Conservation (phyloP, 2,113 vertebrate species). For the Gobio gobio region DNA sequence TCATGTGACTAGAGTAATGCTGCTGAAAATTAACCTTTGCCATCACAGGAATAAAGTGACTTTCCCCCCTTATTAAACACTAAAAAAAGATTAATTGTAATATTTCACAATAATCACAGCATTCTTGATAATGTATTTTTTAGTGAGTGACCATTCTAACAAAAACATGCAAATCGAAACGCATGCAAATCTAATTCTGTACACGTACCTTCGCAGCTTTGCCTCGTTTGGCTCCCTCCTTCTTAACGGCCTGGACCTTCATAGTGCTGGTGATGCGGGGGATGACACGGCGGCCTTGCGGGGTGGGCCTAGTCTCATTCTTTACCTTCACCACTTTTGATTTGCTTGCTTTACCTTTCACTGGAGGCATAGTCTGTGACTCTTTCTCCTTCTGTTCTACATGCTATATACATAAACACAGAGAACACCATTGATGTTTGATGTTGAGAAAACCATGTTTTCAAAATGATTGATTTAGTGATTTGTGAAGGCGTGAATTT, state of each 20-base stretch:
- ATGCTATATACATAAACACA: slow-evolving; percentile 57
- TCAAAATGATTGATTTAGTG: too few relatives aligned
- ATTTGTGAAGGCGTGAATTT: too few relatives aligned
- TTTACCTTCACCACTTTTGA: slow-evolving; percentile 79
- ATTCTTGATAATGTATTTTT: too few relatives aligned
- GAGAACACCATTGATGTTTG: neutral
- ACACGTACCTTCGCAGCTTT: slow-evolving; percentile 85
- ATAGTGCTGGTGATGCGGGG: slow-evolving; percentile 89
- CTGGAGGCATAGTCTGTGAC: slow-evolving; percentile 61
- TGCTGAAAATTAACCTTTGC: too few relatives aligned
- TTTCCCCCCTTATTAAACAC: too few relatives aligned
- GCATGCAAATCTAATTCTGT: neutral
- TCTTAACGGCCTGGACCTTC: slow-evolving; percentile 90
- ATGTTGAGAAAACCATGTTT: neutral
- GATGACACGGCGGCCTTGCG: slow-evolving; percentile 84
- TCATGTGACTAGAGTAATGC: too few relatives aligned
- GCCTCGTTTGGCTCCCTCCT: slow-evolving; percentile 70
- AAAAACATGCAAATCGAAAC: neutral
- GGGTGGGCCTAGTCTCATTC: slow-evolving; percentile 86
- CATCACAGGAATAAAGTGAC: too few relatives aligned
- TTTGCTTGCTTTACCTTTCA: slow-evolving; percentile 80
- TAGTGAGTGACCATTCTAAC: neutral
- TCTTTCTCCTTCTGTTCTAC: slow-evolving; percentile 85
- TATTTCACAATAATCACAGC: too few relatives aligned
- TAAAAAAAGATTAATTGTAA: too few relatives aligned